Conservation (phyloP, 2,797 vertebrate genomes). For the Lacerta agilis region DNA sequence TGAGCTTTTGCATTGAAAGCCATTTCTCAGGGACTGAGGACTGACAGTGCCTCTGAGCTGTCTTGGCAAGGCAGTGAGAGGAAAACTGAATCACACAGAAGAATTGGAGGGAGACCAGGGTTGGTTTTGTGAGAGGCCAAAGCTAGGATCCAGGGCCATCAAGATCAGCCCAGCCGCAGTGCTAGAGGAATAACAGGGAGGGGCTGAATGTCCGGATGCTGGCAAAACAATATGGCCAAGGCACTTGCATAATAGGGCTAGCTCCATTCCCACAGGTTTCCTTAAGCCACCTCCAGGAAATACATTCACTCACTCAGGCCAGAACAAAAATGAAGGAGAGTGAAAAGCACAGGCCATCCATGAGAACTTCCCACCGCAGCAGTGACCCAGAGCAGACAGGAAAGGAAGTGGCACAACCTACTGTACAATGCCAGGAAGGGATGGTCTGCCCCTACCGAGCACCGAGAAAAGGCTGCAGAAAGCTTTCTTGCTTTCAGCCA, state of each 20-base stretch:
- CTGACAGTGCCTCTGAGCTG: background rate
- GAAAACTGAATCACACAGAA: background rate
- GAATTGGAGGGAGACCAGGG: background rate
- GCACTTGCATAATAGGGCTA: background rate
- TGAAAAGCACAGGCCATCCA: conserved; percentile 2
- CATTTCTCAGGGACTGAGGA: background rate
- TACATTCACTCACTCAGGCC: background rate
- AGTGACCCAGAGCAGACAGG: conserved; percentile 9
- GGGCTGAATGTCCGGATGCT: background rate
- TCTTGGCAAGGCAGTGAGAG: background rate
- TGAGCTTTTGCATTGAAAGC: background rate
- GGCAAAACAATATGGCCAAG: background rate
- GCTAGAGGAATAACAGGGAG: background rate
- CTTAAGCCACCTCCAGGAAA: conserved; percentile 8
- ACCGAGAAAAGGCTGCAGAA: background rate
- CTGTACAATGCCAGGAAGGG: conserved; percentile 13
- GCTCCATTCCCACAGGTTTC: conserved; percentile 12
- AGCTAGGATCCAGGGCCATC: background rate
- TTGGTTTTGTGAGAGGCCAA: background rate
- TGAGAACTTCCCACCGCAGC: conserved; percentile 27
- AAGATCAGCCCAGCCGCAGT: background rate
- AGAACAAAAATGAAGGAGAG: conserved; percentile 14
- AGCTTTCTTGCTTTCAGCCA: conserved; percentile 11
- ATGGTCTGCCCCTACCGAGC: background rate
- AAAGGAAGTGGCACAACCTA: conserved; percentile 16